These are phyloP conservation scores for Lateolabrax maculatus DNA, from an alignment of 2,797 vertebrate species.

Conservation along the genomic window DNA sequence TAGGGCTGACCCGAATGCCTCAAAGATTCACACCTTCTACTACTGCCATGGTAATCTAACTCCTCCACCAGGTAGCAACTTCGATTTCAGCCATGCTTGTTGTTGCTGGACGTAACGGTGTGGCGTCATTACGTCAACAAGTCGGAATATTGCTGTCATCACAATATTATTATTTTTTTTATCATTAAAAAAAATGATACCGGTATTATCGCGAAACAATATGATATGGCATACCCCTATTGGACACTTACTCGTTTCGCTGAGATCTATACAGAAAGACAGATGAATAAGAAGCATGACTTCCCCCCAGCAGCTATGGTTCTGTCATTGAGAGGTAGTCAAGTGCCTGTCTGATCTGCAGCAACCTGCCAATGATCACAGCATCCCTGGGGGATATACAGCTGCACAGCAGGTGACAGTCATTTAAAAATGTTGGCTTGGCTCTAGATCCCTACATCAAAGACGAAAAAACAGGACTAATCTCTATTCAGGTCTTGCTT, in stretches of 20 bases:
- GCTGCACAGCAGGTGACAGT: conserved; percentile 78
- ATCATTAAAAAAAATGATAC: too few species aligned
- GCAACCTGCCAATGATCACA: conserved; percentile 75
- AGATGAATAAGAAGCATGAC: conserved; percentile 46
- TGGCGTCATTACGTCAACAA: too few species aligned
- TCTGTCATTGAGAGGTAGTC: conserved; percentile 67
- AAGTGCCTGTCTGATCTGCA: conserved; percentile 70
- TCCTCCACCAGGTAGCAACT: too few species aligned
- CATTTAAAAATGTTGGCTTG: conserved; percentile 75
- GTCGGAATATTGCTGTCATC: too few species aligned
- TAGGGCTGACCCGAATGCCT: too few species aligned
- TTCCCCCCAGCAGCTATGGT: conserved; percentile 37
- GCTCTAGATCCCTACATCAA: conserved; percentile 75
- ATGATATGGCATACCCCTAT: too few species aligned
- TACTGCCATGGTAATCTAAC: too few species aligned
- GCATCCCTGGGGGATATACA: conserved; percentile 69
- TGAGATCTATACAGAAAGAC: conserved; percentile 46
- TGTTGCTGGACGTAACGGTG: too few species aligned
- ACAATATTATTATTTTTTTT: too few species aligned
- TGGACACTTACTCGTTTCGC: conserved; percentile 46
- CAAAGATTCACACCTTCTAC: too few species aligned
- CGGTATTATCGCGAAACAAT: too few species aligned
- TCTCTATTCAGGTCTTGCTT: conserved; percentile 74
- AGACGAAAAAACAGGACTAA: conserved; percentile 68
- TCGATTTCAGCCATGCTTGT: too few species aligned